Evolutionary conservation across 1,140 invertebrate species (phyloP), one percentile per base, ranked within the genome.

Genomic region (Bombus confusus): DNA sequence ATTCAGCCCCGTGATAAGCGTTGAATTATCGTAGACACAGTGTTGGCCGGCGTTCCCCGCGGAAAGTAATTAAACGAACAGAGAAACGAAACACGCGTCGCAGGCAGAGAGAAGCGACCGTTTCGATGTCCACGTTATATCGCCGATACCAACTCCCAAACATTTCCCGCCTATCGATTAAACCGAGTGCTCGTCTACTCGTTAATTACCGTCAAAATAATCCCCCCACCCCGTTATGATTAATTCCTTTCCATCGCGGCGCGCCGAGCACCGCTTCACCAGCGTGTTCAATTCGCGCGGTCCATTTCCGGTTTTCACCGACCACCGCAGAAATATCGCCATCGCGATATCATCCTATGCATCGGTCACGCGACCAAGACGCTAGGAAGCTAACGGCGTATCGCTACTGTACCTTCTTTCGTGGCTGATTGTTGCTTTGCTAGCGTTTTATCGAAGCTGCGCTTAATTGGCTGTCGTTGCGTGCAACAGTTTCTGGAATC

Each of bases 131-230:
- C 12, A 34, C 43, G 41, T 25, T 41, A 39, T 74, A 74, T 22
- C 80, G 25, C 15, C 12, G 47, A 15, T 37, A 64, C 41, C 28
- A 73, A 31, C 69, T 31, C n/a, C 39, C 57, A 82, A 75, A 75
- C 71, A 47, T 74, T 59, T 75, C 34, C 71, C 41, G 80, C 18
- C 13, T 64, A 47, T 83, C 59, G 62, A 78, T 83, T 78, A 83
- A 52, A 68, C 74, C 62, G 74, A 68, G 73, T 62, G 74, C 74
- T 41, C 57, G 69, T 34, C 66, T 75, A 79, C 52, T 85, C 68
- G 64, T 85, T 80, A 85, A 72, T 80, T 85, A 71, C 52, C 76
- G 66, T 69, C 83, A 72, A 80, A 85, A 80, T 80, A 78, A 80
- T 86, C 78, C 28, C 52, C 28, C 59, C 59, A 10, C 59, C 75